Conservation (phyloP, 2,113 vertebrate genomes). For the Cyphomyrus plagiostoma region DNA sequence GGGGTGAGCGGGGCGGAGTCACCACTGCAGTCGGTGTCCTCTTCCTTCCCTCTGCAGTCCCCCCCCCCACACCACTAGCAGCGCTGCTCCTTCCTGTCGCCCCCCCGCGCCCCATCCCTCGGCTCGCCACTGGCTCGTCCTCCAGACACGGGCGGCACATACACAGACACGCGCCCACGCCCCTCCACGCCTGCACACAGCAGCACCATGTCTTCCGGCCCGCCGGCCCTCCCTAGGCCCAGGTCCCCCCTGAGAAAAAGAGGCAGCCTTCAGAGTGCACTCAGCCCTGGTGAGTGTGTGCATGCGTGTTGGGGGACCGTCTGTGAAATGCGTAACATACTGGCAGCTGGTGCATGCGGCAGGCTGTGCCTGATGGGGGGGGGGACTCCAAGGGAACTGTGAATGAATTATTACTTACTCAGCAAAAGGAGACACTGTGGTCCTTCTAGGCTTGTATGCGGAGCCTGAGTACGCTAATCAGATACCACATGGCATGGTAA, state of each 20-base stretch:
- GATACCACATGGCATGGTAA: background rate
- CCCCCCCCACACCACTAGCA: background rate
- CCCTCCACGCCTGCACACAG: background rate
- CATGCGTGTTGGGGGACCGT: conserved; percentile 11
- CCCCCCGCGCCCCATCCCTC: background rate
- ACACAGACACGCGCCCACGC: background rate
- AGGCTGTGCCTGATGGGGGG: background rate
- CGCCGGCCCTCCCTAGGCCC: conserved; percentile 55
- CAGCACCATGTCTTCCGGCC: conserved; percentile 52
- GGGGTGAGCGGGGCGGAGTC: background rate
- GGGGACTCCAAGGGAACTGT: background rate
- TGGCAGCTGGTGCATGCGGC: background rate
- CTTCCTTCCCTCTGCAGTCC: background rate
- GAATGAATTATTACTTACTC: background rate
- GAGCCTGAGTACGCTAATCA: background rate
- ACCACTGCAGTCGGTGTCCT: background rate
- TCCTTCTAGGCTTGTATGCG: background rate
- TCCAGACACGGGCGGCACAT: background rate
- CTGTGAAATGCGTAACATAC: conserved; percentile 12
- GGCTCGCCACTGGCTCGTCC: background rate
- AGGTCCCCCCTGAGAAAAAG: conserved; percentile 67
- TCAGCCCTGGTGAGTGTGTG: conserved; percentile 66
- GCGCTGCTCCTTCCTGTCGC: background rate
- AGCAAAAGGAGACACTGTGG: background rate
- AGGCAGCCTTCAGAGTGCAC: conserved; percentile 66